Evolutionary conservation across 1,140 invertebrate genomes (phyloP).

Genomic region (Diploscapter pachys): DNA sequence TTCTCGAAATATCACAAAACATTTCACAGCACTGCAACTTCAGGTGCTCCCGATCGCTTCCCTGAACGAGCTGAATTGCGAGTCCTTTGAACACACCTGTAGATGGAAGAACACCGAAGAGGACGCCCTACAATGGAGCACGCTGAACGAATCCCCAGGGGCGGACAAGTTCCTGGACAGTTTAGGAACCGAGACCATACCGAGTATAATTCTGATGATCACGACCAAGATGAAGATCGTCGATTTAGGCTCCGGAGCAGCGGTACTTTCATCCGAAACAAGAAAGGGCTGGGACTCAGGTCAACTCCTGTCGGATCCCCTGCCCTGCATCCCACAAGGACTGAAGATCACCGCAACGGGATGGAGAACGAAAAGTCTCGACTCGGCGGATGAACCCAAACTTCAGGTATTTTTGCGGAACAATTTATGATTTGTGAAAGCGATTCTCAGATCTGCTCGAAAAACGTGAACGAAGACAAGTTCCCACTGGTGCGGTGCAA

Average conservation of each 20-base stretch:
- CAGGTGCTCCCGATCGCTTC: conserved; percentile 6
- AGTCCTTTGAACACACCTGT: conserved; percentile 21
- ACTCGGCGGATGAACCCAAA: conserved; percentile 27
- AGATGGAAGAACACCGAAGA: conserved; percentile 38
- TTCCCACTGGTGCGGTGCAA: conserved; percentile 32
- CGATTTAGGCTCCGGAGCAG: conserved; percentile 26
- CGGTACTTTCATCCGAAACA: conserved; percentile 22
- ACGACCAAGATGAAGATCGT: not conserved
- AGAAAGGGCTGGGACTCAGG: conserved; percentile 36
- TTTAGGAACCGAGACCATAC: conserved; percentile 25
- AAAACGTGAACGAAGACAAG: conserved; percentile 32
- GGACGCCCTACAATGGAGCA: conserved; percentile 36
- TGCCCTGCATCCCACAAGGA: conserved; percentile 26
- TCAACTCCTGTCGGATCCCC: conserved; percentile 34
- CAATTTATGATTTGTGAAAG: conserved; percentile 2
- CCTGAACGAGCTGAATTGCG: conserved; percentile 33
- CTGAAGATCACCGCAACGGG: conserved; percentile 32
- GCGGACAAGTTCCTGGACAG: conserved; percentile 21
- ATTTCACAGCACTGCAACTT: conserved; percentile 3
- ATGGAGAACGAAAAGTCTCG: conserved; percentile 30
- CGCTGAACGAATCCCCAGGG: conserved; percentile 18
- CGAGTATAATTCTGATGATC: conserved; percentile 14
- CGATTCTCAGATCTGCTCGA: conserved; percentile 27
- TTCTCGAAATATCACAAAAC: not conserved
- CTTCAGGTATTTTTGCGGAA: conserved; percentile 24